A percentile compares a stretch with the other conserved stretches of the same genome.
Evolutionary conservation across 2,888 invertebrate species (phyloP).

Genomic region (Macaria notata): DNA sequence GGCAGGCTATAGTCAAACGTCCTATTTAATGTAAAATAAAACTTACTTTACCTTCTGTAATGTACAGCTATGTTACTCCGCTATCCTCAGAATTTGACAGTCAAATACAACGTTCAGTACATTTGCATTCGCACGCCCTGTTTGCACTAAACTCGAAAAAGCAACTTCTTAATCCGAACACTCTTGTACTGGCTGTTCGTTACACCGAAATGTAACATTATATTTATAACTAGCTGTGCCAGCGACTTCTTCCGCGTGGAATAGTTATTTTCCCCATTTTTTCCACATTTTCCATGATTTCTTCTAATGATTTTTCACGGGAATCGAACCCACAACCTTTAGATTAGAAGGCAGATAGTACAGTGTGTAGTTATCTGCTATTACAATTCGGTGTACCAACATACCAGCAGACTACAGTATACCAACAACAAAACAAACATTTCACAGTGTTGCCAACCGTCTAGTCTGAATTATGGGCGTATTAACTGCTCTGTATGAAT

Average conservation of each 20-base stretch:
- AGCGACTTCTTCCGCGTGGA: too few relatives aligned
- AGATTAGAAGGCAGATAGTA: too few relatives aligned
- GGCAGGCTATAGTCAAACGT: too few relatives aligned
- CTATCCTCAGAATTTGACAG: slow-evolving; percentile 27
- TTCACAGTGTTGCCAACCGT: slow-evolving; percentile 28
- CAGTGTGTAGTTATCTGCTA: neutral
- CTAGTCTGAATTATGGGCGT: slow-evolving; percentile 22
- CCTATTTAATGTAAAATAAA: too few relatives aligned
- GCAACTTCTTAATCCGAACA: slow-evolving; percentile 35
- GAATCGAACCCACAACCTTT: too few relatives aligned
- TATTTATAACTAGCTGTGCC: too few relatives aligned
- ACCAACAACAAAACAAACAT: slow-evolving; percentile 26
- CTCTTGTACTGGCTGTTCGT: slow-evolving; percentile 24
- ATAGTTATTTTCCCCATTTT: too few relatives aligned
- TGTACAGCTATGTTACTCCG: neutral
- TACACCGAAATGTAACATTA: slow-evolving; percentile 36
- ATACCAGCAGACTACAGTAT: slow-evolving; percentile 31
- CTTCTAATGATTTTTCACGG: too few relatives aligned
- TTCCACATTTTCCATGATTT: too few relatives aligned
- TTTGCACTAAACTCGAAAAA: slow-evolving; percentile 33
- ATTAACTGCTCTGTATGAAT: slow-evolving; percentile 20
- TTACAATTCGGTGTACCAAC: slow-evolving; percentile 37
- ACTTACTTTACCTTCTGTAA: too few relatives aligned
- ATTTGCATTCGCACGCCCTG: slow-evolving; percentile 27
- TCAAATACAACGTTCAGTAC: slow-evolving; percentile 27